phyloP scores from a whole-genome alignment of 2,888 invertebrate species.

The Mimachlamys varia region DNA sequence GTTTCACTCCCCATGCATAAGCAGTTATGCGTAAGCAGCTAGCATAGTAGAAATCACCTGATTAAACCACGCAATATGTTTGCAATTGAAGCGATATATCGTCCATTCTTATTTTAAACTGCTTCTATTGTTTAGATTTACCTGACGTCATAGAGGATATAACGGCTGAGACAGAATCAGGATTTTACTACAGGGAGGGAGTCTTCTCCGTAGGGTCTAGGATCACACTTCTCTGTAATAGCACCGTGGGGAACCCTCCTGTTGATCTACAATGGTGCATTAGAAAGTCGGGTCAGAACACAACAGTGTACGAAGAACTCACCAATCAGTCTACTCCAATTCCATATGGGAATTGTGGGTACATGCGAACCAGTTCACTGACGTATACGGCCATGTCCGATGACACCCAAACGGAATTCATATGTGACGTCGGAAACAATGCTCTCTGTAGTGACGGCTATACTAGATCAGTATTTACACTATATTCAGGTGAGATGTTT shows the following conservation, averaged over 20 bases:
- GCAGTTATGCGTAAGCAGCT: too few species aligned
- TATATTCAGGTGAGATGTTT: not conserved
- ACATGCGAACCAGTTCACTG: not conserved
- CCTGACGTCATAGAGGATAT: not conserved
- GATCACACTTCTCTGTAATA: not conserved
- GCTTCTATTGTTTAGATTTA: not conserved
- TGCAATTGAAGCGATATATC: too few species aligned
- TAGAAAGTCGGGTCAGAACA: not conserved
- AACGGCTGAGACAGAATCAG: not conserved
- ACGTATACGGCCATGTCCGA: not conserved
- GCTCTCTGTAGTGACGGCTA: not conserved
- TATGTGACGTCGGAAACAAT: not conserved
- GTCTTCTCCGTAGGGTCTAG: not conserved
- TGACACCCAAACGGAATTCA: not conserved
- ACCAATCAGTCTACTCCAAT: not conserved
- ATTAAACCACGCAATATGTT: too few species aligned
- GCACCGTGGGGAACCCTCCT: not conserved
- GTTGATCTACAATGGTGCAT: not conserved
- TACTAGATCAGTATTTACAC: not conserved
- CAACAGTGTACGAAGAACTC: not conserved
- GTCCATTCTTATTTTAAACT: too few species aligned
- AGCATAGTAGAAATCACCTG: too few species aligned
- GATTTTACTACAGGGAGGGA: not conserved
- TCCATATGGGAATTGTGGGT: not conserved
- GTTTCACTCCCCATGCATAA: too few species aligned